phyloP scores from a whole-genome alignment of 23 tunicate genomes.

The Halocynthia aurantium region DNA sequence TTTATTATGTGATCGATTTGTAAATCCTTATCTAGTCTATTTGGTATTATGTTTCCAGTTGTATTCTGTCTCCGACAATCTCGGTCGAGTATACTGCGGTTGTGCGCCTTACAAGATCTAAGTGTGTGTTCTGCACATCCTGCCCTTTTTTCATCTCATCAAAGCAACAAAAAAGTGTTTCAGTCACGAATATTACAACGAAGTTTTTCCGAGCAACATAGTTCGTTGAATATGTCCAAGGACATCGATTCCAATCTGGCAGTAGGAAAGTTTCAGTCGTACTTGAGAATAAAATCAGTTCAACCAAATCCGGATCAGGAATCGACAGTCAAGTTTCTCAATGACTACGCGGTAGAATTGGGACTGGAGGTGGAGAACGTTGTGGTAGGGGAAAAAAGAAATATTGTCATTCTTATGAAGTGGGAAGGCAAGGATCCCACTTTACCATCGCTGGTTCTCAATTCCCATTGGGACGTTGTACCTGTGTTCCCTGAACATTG shows the following conservation, averaged over 20 bases:
- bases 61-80: no score
- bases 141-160: no score
- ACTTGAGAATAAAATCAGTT: slow-evolving; percentile 75
- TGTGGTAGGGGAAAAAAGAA: neutral
- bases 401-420: slow-evolving; percentile 51
- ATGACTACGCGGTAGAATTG: slow-evolving; percentile 41
- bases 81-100: no score
- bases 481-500: slow-evolving; percentile 82
- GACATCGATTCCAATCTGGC: neutral
- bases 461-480: slow-evolving; percentile 93
- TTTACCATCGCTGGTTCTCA: slow-evolving; percentile 61
- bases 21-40: no score
- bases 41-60: no score
- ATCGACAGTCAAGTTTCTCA: slow-evolving; percentile 39
- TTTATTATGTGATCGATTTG: no score
- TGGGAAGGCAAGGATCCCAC: slow-evolving; percentile 68
- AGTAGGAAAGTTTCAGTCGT: slow-evolving; percentile 68
- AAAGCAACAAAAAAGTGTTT: no score
- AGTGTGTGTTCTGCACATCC: no score
- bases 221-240: no score
- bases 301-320: slow-evolving; percentile 91
- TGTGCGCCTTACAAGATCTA: no score
- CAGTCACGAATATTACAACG: no score
- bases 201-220: no score
- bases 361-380: slow-evolving; percentile 19